Evolutionary conservation across 2,113 vertebrate genomes (phyloP).

Genomic region (Neotragus pygmaeus): DNA sequence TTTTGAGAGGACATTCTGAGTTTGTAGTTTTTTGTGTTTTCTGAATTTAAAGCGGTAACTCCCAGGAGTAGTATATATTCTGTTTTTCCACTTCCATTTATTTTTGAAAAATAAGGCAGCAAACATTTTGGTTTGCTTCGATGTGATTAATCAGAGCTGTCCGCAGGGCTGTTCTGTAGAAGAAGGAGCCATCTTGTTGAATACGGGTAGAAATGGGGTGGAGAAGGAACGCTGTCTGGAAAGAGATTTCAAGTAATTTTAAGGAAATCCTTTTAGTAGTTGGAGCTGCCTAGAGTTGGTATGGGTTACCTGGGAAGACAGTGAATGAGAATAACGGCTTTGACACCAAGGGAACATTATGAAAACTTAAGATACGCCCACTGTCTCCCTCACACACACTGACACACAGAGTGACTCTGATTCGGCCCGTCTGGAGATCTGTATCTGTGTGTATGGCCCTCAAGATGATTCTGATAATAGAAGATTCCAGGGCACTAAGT

Average conservation of each 20-base stretch:
- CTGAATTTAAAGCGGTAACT: neutral
- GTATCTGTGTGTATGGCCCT: neutral
- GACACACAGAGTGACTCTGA: neutral
- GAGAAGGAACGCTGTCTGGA: neutral
- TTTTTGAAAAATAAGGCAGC: neutral
- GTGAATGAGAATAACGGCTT: neutral
- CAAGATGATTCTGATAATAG: neutral
- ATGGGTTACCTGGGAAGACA: neutral
- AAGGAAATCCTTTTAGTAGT: neutral
- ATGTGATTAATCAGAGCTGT: neutral
- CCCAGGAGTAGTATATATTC: neutral
- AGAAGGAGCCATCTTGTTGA: neutral
- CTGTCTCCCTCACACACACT: neutral
- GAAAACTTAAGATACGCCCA: neutral
- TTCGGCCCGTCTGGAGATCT: neutral
- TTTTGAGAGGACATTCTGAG: neutral
- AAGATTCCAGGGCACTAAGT: neutral
- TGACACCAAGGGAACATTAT: neutral
- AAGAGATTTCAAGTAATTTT: neutral
- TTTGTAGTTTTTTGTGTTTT: neutral
- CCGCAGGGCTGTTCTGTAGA: neutral
- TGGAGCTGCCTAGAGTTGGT: neutral
- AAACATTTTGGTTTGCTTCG: neutral
- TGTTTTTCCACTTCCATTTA: neutral
- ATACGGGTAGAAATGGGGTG: neutral